Evolutionary conservation across 2,797 vertebrate species (phyloP).

Genomic region (Cirrhinus mrigala): DNA sequence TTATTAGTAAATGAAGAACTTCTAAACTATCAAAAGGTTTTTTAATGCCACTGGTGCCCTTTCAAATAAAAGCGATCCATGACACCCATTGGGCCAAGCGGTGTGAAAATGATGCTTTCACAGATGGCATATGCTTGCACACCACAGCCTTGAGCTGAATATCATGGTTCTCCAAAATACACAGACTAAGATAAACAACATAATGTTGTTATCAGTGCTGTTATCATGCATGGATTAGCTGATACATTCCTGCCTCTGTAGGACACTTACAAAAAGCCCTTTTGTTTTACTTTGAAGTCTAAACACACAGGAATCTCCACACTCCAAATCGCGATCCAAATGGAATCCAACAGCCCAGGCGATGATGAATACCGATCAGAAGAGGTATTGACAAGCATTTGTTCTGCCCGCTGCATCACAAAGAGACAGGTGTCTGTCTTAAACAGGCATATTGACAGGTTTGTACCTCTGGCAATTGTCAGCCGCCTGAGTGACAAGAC

Average conservation of each 20-base stretch:
- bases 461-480: slow-evolving; percentile 75
- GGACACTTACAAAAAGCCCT: slow-evolving; percentile 37
- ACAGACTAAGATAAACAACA: slow-evolving; percentile 15
- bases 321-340: slow-evolving; percentile 51
- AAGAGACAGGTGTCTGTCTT: slow-evolving; percentile 68
- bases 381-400: slow-evolving; percentile 79
- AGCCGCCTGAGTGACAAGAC: slow-evolving; percentile 76
- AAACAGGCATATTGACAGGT: slow-evolving; percentile 77
- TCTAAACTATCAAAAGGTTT: background rate
- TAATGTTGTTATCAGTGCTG: slow-evolving; percentile 8
- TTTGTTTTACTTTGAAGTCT: slow-evolving; percentile 54
- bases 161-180: background rate
- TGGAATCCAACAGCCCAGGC: slow-evolving; percentile 47
- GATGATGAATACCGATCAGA: slow-evolving; percentile 64
- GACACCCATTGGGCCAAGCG: background rate
- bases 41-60: background rate
- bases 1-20: background rate
- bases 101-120: slow-evolving; percentile 2
- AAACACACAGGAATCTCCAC: slow-evolving; percentile 37
- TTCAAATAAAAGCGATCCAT: background rate
- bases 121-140: background rate
- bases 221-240: slow-evolving; percentile 22
- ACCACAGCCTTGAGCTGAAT: background rate
- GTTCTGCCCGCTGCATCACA: slow-evolving; percentile 62
- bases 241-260: slow-evolving; percentile 1